These are phyloP conservation scores for Ischnus inquisitorius DNA, from an alignment of 2,888 invertebrate species.

Conservation along the genomic window DNA sequence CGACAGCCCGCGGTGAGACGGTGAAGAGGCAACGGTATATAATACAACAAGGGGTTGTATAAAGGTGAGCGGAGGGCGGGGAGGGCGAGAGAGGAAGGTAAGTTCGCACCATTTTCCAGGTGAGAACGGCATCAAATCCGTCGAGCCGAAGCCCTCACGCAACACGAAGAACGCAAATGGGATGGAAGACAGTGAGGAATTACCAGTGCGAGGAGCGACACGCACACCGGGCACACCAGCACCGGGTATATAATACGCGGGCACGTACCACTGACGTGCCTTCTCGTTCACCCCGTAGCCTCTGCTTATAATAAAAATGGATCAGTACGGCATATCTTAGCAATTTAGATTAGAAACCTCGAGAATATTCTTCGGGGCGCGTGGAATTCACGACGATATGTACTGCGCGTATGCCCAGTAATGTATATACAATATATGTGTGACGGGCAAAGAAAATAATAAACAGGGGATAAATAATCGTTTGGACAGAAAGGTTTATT, in stretches of 20 bases:
- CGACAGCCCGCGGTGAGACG: constrained; percentile 43
- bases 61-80: not conserved
- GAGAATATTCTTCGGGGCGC: constrained; percentile 5
- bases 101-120: constrained; percentile 72
- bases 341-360: constrained; percentile 35
- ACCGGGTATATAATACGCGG: not conserved
- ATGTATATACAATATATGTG: not conserved
- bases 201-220: constrained; percentile 69
- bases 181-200: constrained; percentile 73
- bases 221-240: constrained; percentile 65
- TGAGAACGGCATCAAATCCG: constrained; percentile 71
- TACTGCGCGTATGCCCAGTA: not conserved
- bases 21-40: constrained; percentile 31
- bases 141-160: constrained; percentile 69
- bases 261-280: constrained; percentile 1
- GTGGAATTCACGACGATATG: not conserved
- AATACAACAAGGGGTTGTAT: constrained; percentile 10
- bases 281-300: constrained; percentile 6
- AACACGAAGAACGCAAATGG: constrained; percentile 69
- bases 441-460: constrained; percentile 29
- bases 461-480: constrained; percentile 39
- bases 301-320: constrained; percentile 47
- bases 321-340: constrained; percentile 39
- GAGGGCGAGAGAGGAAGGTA: constrained; percentile 58
- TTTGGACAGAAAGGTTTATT: constrained; percentile 37